Percentiles rank a stretch among this genome's conserved stretches.
phyloP scores from a whole-genome alignment of 2,888 invertebrate species.

The Formica aserva region DNA sequence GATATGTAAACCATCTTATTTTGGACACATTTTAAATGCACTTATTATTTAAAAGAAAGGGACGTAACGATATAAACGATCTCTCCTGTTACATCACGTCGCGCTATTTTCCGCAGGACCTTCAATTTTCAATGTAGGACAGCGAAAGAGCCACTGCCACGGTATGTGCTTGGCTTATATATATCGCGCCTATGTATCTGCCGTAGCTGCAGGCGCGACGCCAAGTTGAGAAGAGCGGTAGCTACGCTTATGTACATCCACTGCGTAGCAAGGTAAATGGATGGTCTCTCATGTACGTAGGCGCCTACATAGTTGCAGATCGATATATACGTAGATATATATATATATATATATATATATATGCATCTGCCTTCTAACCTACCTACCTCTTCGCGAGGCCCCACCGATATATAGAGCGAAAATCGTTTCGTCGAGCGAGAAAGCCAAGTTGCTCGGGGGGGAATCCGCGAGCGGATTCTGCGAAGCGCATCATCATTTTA shows the following conservation, averaged over 20 bases:
- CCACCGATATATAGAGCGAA: constrained; percentile 59
- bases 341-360: constrained; percentile 15
- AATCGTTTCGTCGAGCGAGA: constrained; percentile 63
- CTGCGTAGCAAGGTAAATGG: constrained; percentile 55
- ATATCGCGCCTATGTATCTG: constrained; percentile 55
- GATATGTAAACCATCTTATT: background rate
- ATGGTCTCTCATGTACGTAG: constrained; percentile 43
- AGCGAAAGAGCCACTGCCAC: constrained; percentile 47
- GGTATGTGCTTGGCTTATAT: constrained; percentile 52
- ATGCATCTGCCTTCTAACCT: constrained; percentile 53
- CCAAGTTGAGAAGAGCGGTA: constrained; percentile 74
- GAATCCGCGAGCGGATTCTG: background rate
- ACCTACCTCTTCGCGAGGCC: constrained; percentile 65
- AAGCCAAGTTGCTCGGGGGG: constrained; percentile 26
- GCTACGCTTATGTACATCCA: constrained; percentile 65
- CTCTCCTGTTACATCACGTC: constrained; percentile 37
- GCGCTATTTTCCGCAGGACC: constrained; percentile 59
- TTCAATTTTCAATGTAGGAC: constrained; percentile 65
- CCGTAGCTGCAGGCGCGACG: constrained; percentile 67
- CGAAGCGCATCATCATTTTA: background rate
- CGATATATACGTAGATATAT: constrained; percentile 33
- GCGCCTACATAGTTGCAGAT: constrained; percentile 51
- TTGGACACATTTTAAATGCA: background rate
- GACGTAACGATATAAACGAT: background rate
- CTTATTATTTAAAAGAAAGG: background rate